Conservation (phyloP, 2,797 vertebrate species). For the Sarcophilus harrisii region DNA sequence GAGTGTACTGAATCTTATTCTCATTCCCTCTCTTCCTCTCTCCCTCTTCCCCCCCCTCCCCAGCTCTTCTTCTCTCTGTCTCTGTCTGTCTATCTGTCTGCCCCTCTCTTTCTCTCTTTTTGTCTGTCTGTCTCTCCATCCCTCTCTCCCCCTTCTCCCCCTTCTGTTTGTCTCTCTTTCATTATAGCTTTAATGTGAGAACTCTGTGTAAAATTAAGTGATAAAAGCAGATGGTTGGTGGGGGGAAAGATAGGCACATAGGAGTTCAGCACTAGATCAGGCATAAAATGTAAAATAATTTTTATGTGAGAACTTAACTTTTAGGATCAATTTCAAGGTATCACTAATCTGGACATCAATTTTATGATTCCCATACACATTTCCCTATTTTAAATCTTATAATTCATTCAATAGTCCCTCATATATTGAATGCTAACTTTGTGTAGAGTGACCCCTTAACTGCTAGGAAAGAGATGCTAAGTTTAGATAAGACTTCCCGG, state of each 20-base stretch:
- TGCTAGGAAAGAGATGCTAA: not conserved
- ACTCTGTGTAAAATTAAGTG: conserved; percentile 16
- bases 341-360: conserved; percentile 9
- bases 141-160: too few relatives aligned
- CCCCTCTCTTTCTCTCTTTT: too few relatives aligned
- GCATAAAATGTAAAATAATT: conserved; percentile 17
- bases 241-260: conserved; percentile 7
- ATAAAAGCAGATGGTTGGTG: conserved; percentile 35
- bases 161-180: not conserved
- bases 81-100: too few relatives aligned
- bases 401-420: not conserved
- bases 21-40: not conserved
- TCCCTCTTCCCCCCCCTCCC: not conserved
- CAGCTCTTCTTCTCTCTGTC: too few relatives aligned
- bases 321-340: not conserved
- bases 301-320: conserved; percentile 31
- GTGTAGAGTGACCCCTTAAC: not conserved
- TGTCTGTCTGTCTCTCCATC: too few relatives aligned
- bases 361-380: not conserved
- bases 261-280: not conserved
- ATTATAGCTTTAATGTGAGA: not conserved
- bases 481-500: not conserved
- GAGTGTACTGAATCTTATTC: not conserved
- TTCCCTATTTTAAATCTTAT: not conserved
- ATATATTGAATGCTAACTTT: not conserved